Percentiles rank a stretch among this genome's conserved stretches.
phyloP scores from a whole-genome alignment of 2,888 invertebrate species.

The Lepidocyrtinus sp. region DNA sequence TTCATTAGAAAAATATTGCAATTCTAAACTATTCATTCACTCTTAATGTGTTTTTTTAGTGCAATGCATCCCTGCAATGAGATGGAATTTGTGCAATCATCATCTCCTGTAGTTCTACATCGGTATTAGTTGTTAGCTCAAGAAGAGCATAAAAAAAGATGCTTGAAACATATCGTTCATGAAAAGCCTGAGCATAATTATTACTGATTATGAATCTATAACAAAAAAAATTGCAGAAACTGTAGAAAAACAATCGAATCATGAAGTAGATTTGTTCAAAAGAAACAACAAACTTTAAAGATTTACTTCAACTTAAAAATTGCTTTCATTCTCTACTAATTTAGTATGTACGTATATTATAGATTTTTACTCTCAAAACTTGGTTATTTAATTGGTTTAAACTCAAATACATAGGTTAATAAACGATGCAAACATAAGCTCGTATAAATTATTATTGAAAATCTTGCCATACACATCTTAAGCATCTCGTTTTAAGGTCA shows the following conservation, averaged over 20 bases:
- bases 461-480: not conserved
- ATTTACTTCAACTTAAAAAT: slow-evolving; percentile 4
- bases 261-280: not conserved
- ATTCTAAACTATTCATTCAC: slow-evolving; percentile 13
- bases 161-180: slow-evolving; percentile 25
- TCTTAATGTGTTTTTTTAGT: slow-evolving; percentile 17
- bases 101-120: slow-evolving; percentile 28
- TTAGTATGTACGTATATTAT: slow-evolving; percentile 20
- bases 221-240: slow-evolving; percentile 9
- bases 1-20: not conserved
- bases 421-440: not conserved
- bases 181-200: slow-evolving; percentile 27
- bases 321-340: not conserved
- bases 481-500: slow-evolving; percentile 49
- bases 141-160: slow-evolving; percentile 28
- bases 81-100: not conserved
- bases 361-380: slow-evolving; percentile 24
- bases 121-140: not conserved
- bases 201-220: slow-evolving; percentile 28
- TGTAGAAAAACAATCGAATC: not conserved
- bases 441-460: not conserved
- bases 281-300: too few species aligned
- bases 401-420: not conserved
- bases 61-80: not conserved
- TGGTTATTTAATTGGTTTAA: not conserved